A percentile compares a stretch with the other conserved stretches of the same genome.
Evolutionary conservation across 2,797 vertebrate genomes (phyloP).

Genomic region (Sternarchorhynchus goeldii): DNA sequence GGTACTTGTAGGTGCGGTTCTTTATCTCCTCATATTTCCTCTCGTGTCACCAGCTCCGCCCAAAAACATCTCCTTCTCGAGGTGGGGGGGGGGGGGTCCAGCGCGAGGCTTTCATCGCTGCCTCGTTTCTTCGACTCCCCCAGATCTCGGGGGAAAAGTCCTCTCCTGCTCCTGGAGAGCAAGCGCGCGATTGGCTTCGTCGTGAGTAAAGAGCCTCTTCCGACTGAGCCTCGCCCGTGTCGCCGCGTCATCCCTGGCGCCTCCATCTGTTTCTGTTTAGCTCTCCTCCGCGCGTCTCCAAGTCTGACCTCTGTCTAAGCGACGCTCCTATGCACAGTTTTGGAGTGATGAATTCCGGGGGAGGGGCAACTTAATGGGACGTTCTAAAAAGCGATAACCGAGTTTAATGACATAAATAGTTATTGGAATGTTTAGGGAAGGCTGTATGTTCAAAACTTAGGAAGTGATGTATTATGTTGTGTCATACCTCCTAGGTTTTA

Average conservation of each 20-base stretch:
- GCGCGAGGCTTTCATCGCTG: slow-evolving; percentile 24
- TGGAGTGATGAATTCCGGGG: slow-evolving; percentile 20
- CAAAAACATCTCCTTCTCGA: slow-evolving; percentile 11
- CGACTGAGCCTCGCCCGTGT: slow-evolving; percentile 22
- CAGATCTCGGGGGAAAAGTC: background rate
- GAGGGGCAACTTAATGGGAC: slow-evolving; percentile 1
- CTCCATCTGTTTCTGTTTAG: slow-evolving; percentile 55
- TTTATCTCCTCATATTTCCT: slow-evolving; percentile 12
- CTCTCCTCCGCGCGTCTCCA: slow-evolving; percentile 36
- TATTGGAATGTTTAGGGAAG: background rate
- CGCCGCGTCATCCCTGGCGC: background rate
- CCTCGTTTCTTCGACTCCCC: slow-evolving; percentile 5
- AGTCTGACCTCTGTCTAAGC: slow-evolving; percentile 34
- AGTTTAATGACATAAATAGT: slow-evolving; percentile 6
- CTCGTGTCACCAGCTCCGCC: slow-evolving; percentile 10
- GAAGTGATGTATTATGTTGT: background rate
- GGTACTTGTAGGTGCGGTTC: slow-evolving; percentile 17
- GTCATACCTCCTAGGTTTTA: background rate
- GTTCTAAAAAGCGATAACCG: slow-evolving; percentile 25
- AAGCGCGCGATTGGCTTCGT: slow-evolving; percentile 9
- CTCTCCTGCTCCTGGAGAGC: background rate
- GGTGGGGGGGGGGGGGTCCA: background rate
- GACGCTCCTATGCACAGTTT: slow-evolving; percentile 30
- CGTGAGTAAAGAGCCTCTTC: slow-evolving; percentile 1
- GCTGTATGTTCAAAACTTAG: background rate